A percentile compares a stretch with the other conserved stretches of the same genome.
These are phyloP conservation scores for Thrips palmi DNA, from an alignment of 1,140 invertebrate genomes.

Conservation along the genomic window DNA sequence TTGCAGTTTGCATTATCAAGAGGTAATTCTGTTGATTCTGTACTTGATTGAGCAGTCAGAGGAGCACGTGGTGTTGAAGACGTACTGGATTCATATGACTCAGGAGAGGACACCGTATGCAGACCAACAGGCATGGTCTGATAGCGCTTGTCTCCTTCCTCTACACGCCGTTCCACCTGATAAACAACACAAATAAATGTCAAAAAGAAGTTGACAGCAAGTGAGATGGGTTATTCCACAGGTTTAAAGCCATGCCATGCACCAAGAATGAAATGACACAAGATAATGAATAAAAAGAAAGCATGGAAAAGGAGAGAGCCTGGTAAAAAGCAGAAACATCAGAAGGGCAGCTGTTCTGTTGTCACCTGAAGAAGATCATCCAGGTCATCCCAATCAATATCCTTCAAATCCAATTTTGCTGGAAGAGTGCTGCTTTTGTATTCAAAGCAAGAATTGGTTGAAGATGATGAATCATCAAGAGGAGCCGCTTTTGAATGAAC, in stretches of 20 bases:
- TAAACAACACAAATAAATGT: slow-evolving; percentile 5
- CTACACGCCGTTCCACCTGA: slow-evolving; percentile 40
- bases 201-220: not conserved
- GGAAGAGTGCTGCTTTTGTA: slow-evolving; percentile 42
- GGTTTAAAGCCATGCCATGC: not conserved
- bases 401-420: slow-evolving; percentile 43
- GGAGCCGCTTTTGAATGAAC: no score
- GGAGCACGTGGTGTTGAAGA: no score
- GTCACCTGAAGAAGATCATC: slow-evolving; percentile 44
- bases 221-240: slow-evolving; percentile 34
- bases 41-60: no score
- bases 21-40: no score
- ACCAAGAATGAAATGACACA: not conserved
- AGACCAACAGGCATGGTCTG: slow-evolving; percentile 50
- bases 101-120: slow-evolving; percentile 21
- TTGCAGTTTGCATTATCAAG: no score
- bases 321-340: no score
- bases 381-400: slow-evolving; percentile 46
- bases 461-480: no score
- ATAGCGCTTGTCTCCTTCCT: slow-evolving; percentile 43
- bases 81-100: slow-evolving; percentile 21
- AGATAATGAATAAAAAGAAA: not conserved
- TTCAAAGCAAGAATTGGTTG: no score
- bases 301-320: not conserved
- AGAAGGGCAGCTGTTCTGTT: no score